These are phyloP conservation scores for Cichladusa arquata DNA, from an alignment of 2,113 vertebrate genomes.

Conservation along the genomic window DNA sequence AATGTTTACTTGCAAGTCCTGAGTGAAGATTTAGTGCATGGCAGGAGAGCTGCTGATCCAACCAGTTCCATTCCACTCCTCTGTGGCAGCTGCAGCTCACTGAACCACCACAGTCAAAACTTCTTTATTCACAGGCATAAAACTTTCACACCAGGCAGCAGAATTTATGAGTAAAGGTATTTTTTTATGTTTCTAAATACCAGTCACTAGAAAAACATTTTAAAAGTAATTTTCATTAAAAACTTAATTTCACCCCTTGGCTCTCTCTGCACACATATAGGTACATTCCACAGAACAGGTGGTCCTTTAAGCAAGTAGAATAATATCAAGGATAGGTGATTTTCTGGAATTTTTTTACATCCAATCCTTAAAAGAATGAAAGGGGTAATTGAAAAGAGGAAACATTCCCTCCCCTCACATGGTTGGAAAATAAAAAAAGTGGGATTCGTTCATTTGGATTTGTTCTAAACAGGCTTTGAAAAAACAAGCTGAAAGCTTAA, in stretches of 20 bases:
- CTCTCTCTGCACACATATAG: not conserved
- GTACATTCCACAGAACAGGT: not conserved
- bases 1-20: not conserved
- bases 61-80: not conserved
- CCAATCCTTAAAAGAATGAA: not conserved
- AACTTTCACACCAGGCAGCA: not conserved
- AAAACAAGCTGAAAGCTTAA: not conserved
- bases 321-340: not conserved
- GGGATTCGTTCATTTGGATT: not conserved
- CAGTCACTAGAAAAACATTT: not conserved
- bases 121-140: rapidly evolving
- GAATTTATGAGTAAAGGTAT: not conserved
- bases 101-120: not conserved
- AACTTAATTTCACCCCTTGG: not conserved
- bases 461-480: not conserved
- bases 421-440: not conserved
- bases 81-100: not conserved
- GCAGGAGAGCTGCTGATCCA: not conserved
- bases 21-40: not conserved
- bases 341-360: not conserved
- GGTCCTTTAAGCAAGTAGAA: not conserved
- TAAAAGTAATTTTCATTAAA: rapidly evolving
- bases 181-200: not conserved
- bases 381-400: not conserved
- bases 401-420: rapidly evolving